Percentiles rank a stretch among this genome's conserved stretches.
phyloP scores from a whole-genome alignment of 2,888 invertebrate genomes.

The Drosophila meridiana region DNA sequence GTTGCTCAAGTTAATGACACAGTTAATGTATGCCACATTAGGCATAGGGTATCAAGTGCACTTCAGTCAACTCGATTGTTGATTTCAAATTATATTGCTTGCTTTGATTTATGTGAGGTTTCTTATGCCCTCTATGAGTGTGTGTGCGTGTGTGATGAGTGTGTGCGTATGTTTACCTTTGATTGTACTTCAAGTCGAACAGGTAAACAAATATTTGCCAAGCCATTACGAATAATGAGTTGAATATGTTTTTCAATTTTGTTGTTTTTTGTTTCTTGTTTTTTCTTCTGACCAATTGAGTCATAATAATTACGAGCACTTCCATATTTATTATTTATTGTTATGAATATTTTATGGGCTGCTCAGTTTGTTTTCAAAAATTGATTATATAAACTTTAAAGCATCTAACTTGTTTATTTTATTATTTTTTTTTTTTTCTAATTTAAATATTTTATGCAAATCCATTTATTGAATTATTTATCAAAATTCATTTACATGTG shows the following conservation, averaged over 20 bases:
- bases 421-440: neutral
- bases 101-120: constrained; percentile 45
- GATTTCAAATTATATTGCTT: constrained; percentile 51
- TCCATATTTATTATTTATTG: constrained; percentile 12
- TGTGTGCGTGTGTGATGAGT: neutral
- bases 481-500: constrained; percentile 33
- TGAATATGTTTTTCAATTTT: constrained; percentile 16
- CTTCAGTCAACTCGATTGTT: constrained; percentile 46
- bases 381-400: constrained; percentile 16
- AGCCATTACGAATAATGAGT: constrained; percentile 57
- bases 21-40: constrained; percentile 7
- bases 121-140: too few species aligned
- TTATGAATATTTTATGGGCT: constrained; percentile 1
- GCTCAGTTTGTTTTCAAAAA: neutral
- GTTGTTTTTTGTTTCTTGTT: neutral
- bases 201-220: constrained; percentile 65
- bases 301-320: constrained; percentile 55
- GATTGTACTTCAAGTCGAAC: constrained; percentile 55
- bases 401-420: neutral
- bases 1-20: neutral
- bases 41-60: constrained; percentile 45
- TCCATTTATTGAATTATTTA: constrained; percentile 32
- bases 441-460: constrained; percentile 37
- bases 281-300: constrained; percentile 47
- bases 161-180: constrained; percentile 36